Conservation (phyloP, 2,113 vertebrate genomes). For the Heterocephalus glaber region DNA sequence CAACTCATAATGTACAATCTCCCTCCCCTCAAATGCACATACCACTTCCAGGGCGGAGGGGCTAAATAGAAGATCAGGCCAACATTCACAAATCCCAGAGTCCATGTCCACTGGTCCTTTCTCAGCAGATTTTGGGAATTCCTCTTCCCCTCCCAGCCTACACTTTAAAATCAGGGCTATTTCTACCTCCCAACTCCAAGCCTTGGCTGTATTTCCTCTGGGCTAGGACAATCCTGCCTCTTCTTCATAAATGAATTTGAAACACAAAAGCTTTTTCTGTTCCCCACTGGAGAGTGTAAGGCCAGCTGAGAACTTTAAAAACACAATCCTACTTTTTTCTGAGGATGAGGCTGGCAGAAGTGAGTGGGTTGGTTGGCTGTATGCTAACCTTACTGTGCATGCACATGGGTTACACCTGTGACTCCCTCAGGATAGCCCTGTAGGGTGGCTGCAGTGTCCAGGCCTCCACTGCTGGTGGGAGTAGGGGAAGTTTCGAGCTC, state of each 20-base stretch:
- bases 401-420: neutral
- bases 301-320: neutral
- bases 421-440: neutral
- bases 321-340: neutral
- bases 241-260: neutral
- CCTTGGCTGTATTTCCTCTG: neutral
- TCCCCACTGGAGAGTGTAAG: neutral
- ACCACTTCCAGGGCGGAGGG: accelerated
- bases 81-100: neutral
- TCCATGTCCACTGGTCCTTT: neutral
- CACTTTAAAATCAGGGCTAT: neutral
- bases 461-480: neutral
- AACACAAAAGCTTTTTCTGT: neutral
- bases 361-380: neutral
- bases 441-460: too few relatives aligned
- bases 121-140: neutral
- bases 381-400: neutral
- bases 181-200: neutral
- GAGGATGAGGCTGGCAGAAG: neutral
- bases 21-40: neutral
- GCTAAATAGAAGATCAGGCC: neutral
- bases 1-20: neutral
- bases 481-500: too few relatives aligned
- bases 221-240: neutral
- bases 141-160: neutral